phyloP scores from a whole-genome alignment of 37 sponge, comb jelly and placozoan genomes.

The Axinella damicornis region DNA sequence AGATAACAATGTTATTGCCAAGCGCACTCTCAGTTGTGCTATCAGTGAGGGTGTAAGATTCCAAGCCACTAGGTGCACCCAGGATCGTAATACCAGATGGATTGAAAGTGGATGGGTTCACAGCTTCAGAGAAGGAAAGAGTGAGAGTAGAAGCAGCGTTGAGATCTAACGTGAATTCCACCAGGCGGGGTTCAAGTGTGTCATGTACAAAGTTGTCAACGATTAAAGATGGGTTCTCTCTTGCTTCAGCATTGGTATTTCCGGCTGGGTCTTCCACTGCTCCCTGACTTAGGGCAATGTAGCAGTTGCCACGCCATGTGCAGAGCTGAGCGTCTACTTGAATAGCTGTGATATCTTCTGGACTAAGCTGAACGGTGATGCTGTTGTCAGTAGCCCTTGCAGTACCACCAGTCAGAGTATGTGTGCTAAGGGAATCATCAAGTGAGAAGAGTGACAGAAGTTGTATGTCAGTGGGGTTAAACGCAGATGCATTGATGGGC shows the following conservation, averaged over 20 bases:
- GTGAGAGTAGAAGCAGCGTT: slow-evolving; percentile 33
- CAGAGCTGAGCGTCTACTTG: slow-evolving; percentile 78
- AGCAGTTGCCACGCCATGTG: slow-evolving; percentile 92
- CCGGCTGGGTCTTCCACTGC: slow-evolving; percentile 78
- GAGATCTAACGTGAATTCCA: slow-evolving; percentile 71
- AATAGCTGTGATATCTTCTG: slow-evolving; percentile 58
- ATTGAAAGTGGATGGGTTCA: slow-evolving; percentile 59
- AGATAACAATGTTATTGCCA: slow-evolving; percentile 45
- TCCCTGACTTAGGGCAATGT: slow-evolving; percentile 57
- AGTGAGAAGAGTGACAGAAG: slow-evolving; percentile 73
- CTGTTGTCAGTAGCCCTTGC: slow-evolving; percentile 39
- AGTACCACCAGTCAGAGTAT: slow-evolving; percentile 69
- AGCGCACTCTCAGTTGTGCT: slow-evolving; percentile 45
- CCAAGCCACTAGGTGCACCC: slow-evolving; percentile 44
- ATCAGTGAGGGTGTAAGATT: slow-evolving; percentile 57
- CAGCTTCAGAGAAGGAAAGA: slow-evolving; percentile 86
- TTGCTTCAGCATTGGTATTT: slow-evolving; percentile 12
- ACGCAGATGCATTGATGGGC: slow-evolving; percentile 84
- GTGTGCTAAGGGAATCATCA: slow-evolving; percentile 68
- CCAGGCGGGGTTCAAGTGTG: slow-evolving; percentile 53
- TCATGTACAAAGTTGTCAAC: slow-evolving; percentile 69
- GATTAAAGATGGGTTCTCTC: slow-evolving; percentile 55
- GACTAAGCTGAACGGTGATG: slow-evolving; percentile 51
- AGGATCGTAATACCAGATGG: slow-evolving; percentile 72
- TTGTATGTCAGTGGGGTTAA: slow-evolving; percentile 58